Conservation (phyloP, 1,140 invertebrate genomes). For the Conus betulinus region DNA sequence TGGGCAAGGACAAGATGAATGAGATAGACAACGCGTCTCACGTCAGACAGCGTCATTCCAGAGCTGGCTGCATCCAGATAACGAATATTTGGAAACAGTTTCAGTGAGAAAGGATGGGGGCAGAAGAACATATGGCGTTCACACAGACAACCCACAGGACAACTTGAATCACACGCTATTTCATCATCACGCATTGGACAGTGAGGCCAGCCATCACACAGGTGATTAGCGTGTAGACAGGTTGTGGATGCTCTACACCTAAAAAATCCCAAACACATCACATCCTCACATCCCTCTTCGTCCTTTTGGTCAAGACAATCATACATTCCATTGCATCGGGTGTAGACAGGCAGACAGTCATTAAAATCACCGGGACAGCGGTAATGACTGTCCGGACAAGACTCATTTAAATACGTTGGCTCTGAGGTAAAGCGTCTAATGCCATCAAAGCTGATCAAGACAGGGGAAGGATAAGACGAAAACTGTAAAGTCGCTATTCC, state of each 20-base stretch:
- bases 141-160: constrained; percentile 48
- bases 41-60: background rate
- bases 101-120: background rate
- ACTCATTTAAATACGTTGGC: background rate
- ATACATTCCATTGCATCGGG: background rate
- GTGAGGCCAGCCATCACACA: constrained; percentile 27
- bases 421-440: background rate
- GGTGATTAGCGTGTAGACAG: background rate
- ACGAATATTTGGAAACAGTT: background rate
- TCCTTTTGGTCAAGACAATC: constrained; percentile 7
- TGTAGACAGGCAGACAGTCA: background rate
- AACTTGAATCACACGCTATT: constrained; percentile 16
- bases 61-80: background rate
- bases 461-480: constrained; percentile 32
- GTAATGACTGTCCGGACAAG: background rate
- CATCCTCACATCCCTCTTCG: background rate
- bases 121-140: background rate
- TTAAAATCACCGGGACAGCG: background rate
- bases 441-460: background rate
- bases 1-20: background rate
- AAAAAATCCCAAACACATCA: background rate
- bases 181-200: constrained; percentile 41
- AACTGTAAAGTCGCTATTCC: background rate
- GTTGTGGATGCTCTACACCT: background rate
- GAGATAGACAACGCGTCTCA: background rate